phyloP scores from a whole-genome alignment of 1,140 invertebrate genomes.

The Capitella teleta region DNA sequence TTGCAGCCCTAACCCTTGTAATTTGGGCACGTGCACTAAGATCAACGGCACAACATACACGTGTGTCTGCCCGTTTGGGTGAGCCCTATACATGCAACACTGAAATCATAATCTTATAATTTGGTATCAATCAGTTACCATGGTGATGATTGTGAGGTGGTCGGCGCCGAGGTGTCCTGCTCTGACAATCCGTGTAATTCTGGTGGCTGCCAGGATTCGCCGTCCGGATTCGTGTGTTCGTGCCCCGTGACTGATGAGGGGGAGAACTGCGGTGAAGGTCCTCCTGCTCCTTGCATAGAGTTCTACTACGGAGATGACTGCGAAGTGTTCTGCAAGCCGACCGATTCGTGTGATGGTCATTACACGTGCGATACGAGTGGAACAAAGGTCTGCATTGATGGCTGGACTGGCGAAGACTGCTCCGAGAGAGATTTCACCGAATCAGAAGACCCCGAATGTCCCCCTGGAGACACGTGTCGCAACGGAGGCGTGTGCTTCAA shows the following conservation, averaged over 20 bases:
- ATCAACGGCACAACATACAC: not conserved
- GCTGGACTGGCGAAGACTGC: not conserved
- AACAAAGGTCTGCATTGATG: not conserved
- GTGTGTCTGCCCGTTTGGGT: not conserved
- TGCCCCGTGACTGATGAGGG: no score
- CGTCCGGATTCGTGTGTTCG: no score
- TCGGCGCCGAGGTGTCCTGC: not conserved
- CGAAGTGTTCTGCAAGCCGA: not conserved
- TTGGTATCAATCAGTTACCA: not conserved
- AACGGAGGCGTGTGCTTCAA: conserved; percentile 6
- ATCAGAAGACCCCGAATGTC: conserved; percentile 1
- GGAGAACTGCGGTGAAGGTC: no score
- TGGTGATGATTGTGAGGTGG: not conserved
- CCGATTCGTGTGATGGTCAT: conserved; percentile 2
- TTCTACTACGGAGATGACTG: conserved; percentile 1
- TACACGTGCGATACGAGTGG: not conserved
- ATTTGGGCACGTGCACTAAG: not conserved
- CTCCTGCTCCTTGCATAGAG: not conserved
- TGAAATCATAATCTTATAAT: not conserved
- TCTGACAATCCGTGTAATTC: not conserved
- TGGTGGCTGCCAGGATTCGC: no score
- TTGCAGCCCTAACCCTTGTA: not conserved
- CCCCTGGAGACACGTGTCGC: not conserved
- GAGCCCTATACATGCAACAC: not conserved
- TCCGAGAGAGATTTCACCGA: not conserved